Percentiles rank a stretch among this genome's conserved stretches.
phyloP scores from a whole-genome alignment of 2,888 invertebrate species.

The Globia sparganii region DNA sequence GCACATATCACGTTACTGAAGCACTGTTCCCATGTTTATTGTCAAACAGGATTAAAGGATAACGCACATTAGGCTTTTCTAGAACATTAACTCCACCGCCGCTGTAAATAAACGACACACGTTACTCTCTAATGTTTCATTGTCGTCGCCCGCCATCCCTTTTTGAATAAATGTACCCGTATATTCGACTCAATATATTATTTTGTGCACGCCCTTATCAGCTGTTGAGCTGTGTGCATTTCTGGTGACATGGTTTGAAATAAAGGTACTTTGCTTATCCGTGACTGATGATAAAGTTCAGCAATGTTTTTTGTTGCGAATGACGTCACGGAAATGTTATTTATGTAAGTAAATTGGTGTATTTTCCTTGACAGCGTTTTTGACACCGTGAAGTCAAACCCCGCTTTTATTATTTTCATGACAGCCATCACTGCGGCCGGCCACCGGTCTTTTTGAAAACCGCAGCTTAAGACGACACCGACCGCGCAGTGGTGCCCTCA shows the following conservation, averaged over 20 bases:
- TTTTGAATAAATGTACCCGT: constrained; percentile 68
- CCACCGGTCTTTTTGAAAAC: too few relatives aligned
- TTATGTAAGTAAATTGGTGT: not conserved
- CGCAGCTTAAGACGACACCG: too few relatives aligned
- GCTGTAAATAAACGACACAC: constrained; percentile 79
- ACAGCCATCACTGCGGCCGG: too few relatives aligned
- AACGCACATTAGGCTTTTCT: constrained; percentile 81
- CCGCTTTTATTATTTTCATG: not conserved
- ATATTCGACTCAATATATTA: constrained; percentile 66
- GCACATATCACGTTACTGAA: constrained; percentile 72
- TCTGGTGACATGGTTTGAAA: constrained; percentile 5
- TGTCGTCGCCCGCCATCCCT: constrained; percentile 74
- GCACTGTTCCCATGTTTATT: constrained; percentile 79
- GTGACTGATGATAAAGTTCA: not conserved
- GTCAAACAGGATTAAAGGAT: constrained; percentile 82
- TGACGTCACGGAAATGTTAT: not conserved
- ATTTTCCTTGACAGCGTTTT: not conserved
- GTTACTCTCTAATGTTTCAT: constrained; percentile 79
- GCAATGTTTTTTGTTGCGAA: too few relatives aligned
- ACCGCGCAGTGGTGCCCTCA: too few relatives aligned
- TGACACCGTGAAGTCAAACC: not conserved
- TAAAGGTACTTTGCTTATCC: not conserved
- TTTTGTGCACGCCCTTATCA: constrained; percentile 47
- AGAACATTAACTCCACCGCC: constrained; percentile 81
- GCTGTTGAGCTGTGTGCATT: constrained; percentile 16